These are phyloP conservation scores for Drosophila incognita DNA, from an alignment of 2,888 invertebrate species.

Conservation along the genomic window DNA sequence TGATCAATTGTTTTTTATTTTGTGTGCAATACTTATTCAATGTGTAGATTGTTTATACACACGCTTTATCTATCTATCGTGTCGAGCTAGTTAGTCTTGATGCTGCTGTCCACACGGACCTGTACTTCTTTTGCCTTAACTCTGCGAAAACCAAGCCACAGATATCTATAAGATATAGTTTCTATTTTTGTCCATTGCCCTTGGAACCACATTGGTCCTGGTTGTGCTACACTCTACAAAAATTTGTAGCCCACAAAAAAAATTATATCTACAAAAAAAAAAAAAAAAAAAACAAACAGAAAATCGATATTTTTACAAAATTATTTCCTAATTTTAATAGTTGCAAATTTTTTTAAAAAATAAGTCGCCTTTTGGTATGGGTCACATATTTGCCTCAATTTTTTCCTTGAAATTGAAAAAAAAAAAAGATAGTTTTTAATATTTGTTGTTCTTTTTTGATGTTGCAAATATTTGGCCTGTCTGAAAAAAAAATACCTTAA, in stretches of 20 bases:
- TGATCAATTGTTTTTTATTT: conserved; percentile 6
- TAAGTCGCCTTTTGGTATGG: conserved; percentile 31
- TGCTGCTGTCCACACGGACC: conserved; percentile 8
- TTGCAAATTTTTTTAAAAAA: conserved; percentile 62
- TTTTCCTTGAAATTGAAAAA: conserved; percentile 11
- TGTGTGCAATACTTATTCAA: conserved; percentile 5
- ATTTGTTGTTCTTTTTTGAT: conserved; percentile 32
- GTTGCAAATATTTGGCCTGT: conserved; percentile 43
- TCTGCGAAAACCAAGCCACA: conserved; percentile 37
- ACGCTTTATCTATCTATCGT: background rate
- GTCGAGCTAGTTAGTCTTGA: background rate
- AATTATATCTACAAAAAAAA: conserved; percentile 36
- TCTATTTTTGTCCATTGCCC: conserved; percentile 9
- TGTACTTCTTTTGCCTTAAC: conserved; percentile 29
- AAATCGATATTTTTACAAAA: conserved; percentile 45
- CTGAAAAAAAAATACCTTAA: conserved; percentile 45
- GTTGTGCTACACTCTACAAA: conserved; percentile 35
- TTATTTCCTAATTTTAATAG: conserved; percentile 73
- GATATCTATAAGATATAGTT: conserved; percentile 47
- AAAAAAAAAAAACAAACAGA: no score
- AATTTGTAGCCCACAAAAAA: conserved; percentile 34
- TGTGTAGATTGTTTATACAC: conserved; percentile 7
- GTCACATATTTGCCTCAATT: conserved; percentile 33
- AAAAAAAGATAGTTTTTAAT: conserved; percentile 11
- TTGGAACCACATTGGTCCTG: conserved; percentile 18